Base-by-base conservation (phyloP, 2,797 vertebrate species). In the Microctenopoma steveboyesi region DNA sequence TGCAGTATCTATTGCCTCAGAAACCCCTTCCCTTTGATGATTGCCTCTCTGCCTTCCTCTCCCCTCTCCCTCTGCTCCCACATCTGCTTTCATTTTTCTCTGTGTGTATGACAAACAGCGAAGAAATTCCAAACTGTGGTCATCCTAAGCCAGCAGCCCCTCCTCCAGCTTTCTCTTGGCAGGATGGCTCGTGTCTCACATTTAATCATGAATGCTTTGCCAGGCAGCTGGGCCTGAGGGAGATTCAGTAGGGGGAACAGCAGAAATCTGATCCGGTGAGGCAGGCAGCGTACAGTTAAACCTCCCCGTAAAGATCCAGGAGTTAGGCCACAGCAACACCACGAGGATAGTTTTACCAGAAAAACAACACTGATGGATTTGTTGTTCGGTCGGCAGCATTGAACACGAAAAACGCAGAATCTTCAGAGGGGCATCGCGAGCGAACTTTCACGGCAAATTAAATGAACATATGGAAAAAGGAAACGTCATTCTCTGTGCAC, bases 61-160 rank as follows among this genome's bases (percentile, higher is more conserved):
- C 62, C 62, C 50, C 76, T 72, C 78, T 76, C 76, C 65, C 81
- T 64, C 71, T 55, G 61, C 82, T 82, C 60, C 85, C 71, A 91
- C 93, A 94, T 94, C 93, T 94, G 93, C 91, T 94, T 95, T 92
- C 91, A 93, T 92, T 95, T 94, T 93, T 85, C 91, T 86, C 84
- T 53, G 83, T 86, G 88, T 91, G 89, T 91, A 92, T 93, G 93
- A 94, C 93, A 94, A 94, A 94, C 91, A 92, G 92, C 69, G 47
- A 90, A 92, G 88, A 93, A 91, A 94, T 94, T 94, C 93, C 91
- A 90, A 89, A 91, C 92, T 92, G 88, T 86, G 90, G 75, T 89
- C 70, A 62, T 78, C 71, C 82, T 70, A 83, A 83, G 84, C 89
- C 82, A 78, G 69, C 63, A 59, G 72, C 86, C 81, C 88, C 86